These are phyloP conservation scores for Phoxinus phoxinus DNA, from an alignment of 2,113 vertebrate species.

Conservation along the genomic window DNA sequence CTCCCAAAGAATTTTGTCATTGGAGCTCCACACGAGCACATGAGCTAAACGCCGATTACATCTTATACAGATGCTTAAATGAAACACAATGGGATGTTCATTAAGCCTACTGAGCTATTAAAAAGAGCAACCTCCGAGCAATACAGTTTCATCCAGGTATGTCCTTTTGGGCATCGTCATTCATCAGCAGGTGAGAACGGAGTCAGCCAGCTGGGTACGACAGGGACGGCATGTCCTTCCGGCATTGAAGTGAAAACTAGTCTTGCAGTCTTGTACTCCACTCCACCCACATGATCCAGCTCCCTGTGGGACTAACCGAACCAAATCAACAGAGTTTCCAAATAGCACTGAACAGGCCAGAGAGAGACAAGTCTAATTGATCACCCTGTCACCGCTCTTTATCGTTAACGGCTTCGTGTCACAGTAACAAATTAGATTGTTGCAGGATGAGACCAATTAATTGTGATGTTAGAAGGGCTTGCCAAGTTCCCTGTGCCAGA, in stretches of 20 bases:
- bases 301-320: conserved; percentile 22
- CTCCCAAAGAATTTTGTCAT: background rate
- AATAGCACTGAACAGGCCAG: conserved; percentile 24
- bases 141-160: background rate
- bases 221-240: conserved; percentile 7
- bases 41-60: background rate
- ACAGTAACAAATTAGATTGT: conserved; percentile 67
- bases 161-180: conserved; percentile 39
- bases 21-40: background rate
- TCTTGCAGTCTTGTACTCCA: background rate
- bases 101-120: background rate
- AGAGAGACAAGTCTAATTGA: conserved; percentile 61
- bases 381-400: conserved; percentile 65
- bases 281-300: background rate
- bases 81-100: background rate
- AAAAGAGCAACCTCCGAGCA: conserved; percentile 5
- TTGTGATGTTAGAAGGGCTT: conserved; percentile 51
- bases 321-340: conserved; percentile 17
- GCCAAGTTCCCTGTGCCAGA: conserved; percentile 42
- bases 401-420: conserved; percentile 69
- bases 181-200: conserved; percentile 35
- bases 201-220: conserved; percentile 19
- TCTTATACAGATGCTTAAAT: conserved; percentile 15
- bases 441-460: conserved; percentile 66
- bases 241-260: conserved; percentile 7